A percentile compares a stretch with the other conserved stretches of the same genome.
Evolutionary conservation across 1,140 invertebrate species (phyloP).

Genomic region (Oscheius sp.): DNA sequence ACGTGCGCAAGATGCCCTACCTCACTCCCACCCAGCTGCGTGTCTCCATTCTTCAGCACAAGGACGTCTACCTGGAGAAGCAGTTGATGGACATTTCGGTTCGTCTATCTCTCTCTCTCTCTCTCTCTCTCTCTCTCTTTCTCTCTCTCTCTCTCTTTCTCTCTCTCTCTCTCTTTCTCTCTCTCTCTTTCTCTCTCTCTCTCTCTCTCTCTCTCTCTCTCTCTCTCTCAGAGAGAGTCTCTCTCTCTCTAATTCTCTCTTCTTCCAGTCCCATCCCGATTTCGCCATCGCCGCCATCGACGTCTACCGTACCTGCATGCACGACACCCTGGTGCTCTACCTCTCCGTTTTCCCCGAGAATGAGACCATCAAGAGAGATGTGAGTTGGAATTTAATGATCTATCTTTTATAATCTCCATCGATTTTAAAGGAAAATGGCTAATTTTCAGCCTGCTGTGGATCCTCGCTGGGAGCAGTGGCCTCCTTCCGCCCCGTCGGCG

Average conservation of each 20-base stretch:
- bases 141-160: not conserved
- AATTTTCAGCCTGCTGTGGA: slow-evolving; percentile 41
- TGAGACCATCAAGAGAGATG: slow-evolving; percentile 48
- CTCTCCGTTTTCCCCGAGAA: slow-evolving; percentile 59
- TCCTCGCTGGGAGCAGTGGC: slow-evolving; percentile 59
- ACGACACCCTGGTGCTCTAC: slow-evolving; percentile 60
- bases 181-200: not conserved
- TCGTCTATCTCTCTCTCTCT: slow-evolving; percentile 4
- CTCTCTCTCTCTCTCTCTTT: not conserved
- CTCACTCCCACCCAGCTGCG: slow-evolving; percentile 56
- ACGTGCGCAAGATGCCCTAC: slow-evolving; percentile 59
- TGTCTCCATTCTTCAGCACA: slow-evolving; percentile 58
- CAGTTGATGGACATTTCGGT: slow-evolving; percentile 53
- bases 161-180: not conserved
- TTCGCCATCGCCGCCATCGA: slow-evolving; percentile 54
- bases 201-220: not conserved
- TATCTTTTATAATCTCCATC: slow-evolving; percentile 21
- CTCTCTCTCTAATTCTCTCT: slow-evolving; percentile 6
- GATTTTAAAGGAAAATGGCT: not conserved
- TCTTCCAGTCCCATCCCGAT: slow-evolving; percentile 49
- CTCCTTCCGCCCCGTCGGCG: slow-evolving; percentile 51
- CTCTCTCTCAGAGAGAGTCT: not conserved
- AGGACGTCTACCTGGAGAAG: slow-evolving; percentile 58
- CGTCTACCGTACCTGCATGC: slow-evolving; percentile 59
- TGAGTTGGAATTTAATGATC: too few relatives aligned